A percentile compares a stretch with the other conserved stretches of the same genome.
Evolutionary conservation across 1,140 invertebrate genomes (phyloP).

Genomic region (Drusus annulatus): DNA sequence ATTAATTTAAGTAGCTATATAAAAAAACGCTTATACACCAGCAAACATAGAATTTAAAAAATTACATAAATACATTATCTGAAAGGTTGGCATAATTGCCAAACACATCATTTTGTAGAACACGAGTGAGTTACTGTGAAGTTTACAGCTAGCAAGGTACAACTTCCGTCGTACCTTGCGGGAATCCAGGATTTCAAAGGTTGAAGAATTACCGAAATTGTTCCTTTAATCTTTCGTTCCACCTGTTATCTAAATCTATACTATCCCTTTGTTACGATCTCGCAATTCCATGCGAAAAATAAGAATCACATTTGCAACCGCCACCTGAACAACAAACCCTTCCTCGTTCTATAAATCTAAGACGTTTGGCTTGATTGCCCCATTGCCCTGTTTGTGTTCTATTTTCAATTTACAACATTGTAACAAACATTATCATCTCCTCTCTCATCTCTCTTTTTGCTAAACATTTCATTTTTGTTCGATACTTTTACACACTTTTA

Average conservation of each 20-base stretch:
- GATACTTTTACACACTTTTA: no score
- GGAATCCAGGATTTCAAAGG: no score
- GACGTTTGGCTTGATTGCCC: slow-evolving; percentile 6
- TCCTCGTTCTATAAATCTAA: slow-evolving; percentile 1
- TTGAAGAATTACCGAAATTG: neutral
- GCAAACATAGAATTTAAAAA: no score
- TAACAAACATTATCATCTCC: slow-evolving; percentile 45
- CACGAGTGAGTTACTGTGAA: no score
- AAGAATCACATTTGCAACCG: slow-evolving; percentile 27
- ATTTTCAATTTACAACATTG: slow-evolving; percentile 41
- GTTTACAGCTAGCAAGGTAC: no score
- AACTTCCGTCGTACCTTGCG: no score
- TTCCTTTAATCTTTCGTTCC: neutral
- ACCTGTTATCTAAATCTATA: neutral
- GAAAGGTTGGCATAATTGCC: no score
- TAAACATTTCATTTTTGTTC: neutral
- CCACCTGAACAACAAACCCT: neutral
- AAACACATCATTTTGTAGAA: no score
- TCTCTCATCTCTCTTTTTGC: slow-evolving; percentile 24
- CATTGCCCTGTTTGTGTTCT: slow-evolving; percentile 12
- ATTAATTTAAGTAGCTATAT: no score
- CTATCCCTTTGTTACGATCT: slow-evolving; percentile 7
- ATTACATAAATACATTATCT: no score
- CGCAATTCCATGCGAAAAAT: slow-evolving; percentile 1
- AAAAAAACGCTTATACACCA: no score